Percentiles rank a stretch among this genome's conserved stretches.
Evolutionary conservation across 1,140 invertebrate species (phyloP).

Genomic region (Helicoverpa armigera): DNA sequence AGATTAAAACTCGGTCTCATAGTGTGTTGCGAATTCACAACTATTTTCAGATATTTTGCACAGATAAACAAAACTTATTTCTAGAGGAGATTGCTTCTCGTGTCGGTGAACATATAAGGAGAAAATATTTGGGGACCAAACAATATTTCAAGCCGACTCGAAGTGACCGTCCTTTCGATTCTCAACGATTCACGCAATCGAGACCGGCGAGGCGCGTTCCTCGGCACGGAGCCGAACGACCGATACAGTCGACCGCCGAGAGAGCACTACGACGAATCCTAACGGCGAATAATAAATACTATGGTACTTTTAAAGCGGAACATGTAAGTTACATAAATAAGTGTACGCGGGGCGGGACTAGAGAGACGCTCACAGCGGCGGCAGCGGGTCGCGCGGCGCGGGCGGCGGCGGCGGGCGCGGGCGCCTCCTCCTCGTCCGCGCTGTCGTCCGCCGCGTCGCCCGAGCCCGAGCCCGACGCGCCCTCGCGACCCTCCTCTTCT

Average conservation of each 20-base stretch:
- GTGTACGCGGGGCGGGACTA: conserved; percentile 50
- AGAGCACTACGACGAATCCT: conserved; percentile 38
- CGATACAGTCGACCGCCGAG: conserved; percentile 13
- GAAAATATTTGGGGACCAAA: conserved; percentile 50
- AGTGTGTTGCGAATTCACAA: conserved; percentile 4
- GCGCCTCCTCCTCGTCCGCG: conserved; percentile 67
- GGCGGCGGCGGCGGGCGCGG: conserved; percentile 42
- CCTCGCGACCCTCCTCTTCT: conserved; percentile 74
- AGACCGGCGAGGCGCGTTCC: neutral
- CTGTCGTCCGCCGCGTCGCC: conserved; percentile 70
- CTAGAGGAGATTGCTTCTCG: conserved; percentile 48
- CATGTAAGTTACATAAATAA: conserved; percentile 76
- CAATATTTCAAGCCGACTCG: conserved; percentile 5
- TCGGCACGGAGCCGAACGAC: conserved; percentile 5
- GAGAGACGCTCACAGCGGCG: conserved; percentile 51
- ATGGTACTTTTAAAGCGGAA: conserved; percentile 82
- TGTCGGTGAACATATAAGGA: conserved; percentile 37
- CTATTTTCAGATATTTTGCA: conserved; percentile 40
- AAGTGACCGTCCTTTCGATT: neutral
- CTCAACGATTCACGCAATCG: neutral
- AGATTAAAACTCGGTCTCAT: conserved; percentile 21
- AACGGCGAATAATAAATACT: conserved; percentile 67
- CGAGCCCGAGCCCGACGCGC: conserved; percentile 67
- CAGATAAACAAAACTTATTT: conserved; percentile 46
- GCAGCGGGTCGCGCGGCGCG: conserved; percentile 54